Evolutionary conservation across 2,888 invertebrate species (phyloP), one percentile per base, ranked within the genome.

Genomic region (Eledona agricola): DNA sequence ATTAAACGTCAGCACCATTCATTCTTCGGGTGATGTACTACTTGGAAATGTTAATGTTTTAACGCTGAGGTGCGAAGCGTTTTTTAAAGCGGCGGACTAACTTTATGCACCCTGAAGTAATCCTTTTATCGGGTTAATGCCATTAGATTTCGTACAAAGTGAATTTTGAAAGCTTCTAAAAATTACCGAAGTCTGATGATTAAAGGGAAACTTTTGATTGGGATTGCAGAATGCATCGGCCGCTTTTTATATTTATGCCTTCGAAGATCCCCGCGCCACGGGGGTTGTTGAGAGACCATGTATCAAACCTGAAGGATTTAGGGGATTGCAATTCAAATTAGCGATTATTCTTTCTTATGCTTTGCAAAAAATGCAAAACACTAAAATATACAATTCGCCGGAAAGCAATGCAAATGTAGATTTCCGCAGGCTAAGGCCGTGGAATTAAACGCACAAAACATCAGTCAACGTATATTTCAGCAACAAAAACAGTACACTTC

Each of bases 241-340:
- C 37, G 19, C 15, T 47, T 51, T 43, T 34, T 43, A 22, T 35
- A 23, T 35, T 49, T 49, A 20, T 23, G 43, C 45, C 34, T 15
- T 26, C 25, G 11, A 38, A 38, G 28, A 49, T 49, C 29, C 11
- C 26, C 29, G 3, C 31, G 34, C 22, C 15, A 34, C 23, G 47
- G 11, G 43, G 54, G 57, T 20, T 38, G 40, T 29, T 31, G 46
- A 46, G 43, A 51, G 57, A 35, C 67, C 62, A 67, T 72, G 70
- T 69, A 72, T 73, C 73, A 73, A 72, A 69, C 71, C 66, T 72
- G 72, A 72, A 71, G 68, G 73, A 73, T 73, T 72, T 72, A 73
- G 61, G 61, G 68, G 69, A 70, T 70, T 66, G 72, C 71, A 72
- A 73, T 73, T 73, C 72, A 73, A 73, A 73, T 73, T 71, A 73